Evolutionary conservation across 2,888 invertebrate genomes (phyloP), one percentile per base, ranked within the genome.

Genomic region (Trissolcus japonicus): DNA sequence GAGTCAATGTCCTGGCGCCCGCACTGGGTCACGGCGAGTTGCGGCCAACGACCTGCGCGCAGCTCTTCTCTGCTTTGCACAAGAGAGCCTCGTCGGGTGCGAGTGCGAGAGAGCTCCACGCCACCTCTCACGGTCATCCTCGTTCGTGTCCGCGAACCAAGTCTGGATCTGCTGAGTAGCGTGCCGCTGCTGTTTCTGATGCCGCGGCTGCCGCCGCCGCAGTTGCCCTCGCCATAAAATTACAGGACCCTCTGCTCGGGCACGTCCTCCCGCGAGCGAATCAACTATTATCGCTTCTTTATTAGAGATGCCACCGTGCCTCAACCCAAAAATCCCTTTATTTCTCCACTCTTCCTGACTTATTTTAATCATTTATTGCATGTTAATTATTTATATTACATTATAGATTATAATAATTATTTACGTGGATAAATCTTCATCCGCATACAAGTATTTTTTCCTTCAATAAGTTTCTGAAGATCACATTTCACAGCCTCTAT

Each of bases 1-100:
- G 89, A 89, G 89, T 89, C 89, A 89, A 89, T 89, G 89, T 89
- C 89, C 89, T 89, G 86, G 84, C 85, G 85, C 86, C 86, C 89
- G 88, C 87, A 89, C 89, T 89, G 88, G 89, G 89, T 89, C 88
- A 89, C 88, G 89, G 88, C 88, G 87, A 89, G 87, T 85, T 86
- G 86, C 87, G 89, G 88, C 84, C 89, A 89, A 86, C 86, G 89
- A 89, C 89, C 86, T 82, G 83, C 81, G 83, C 81, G 72, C 82
- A 85, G 85, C 86, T 87, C 85, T 85, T 86, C 85, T 86, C 86
- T 86, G 83, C 86, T 85, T 86, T 86, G 86, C 87, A 86, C 84
- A 83, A 84, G 83, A 16, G 83, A 83, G 81, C 69, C 65, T 73
- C 78, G 66, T 66, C 73, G 78, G 78, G 73, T 76, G 75, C 75